Base-by-base conservation (phyloP, 37 sponge, comb jelly and placozoan genomes). In the Oopsacas minuta region DNA sequence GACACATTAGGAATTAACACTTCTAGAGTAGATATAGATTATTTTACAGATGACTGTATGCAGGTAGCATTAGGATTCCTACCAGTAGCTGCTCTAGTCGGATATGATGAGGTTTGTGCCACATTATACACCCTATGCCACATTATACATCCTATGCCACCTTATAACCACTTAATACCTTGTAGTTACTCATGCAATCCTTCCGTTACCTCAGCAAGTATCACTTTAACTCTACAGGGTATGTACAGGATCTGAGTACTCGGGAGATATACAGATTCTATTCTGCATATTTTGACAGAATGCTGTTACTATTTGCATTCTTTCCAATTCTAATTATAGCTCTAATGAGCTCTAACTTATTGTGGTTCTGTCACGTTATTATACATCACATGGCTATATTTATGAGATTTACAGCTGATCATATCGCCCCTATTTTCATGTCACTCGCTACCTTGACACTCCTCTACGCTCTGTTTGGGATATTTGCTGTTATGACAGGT, bases 401-500 rank as follows among this genome's bases (percentile, higher is more conserved):
- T 34, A 61, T 12, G 17, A 61, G 75, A 12, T 61, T 61, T 34
- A 3, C 75, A 3, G 75, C 22, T 61, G 75, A 61, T 34, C 75
- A 61, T 34, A 61, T 61, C 3, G 30, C 75, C 5, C 75, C 75
- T 12, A 3, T 61, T 32, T 61, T 61, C 30, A 61, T 61, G 7
- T 61, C 75, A 3, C 75, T 61, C 75, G 75, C 75, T 34, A 61
- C 75, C 30, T 3, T 61, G 75, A 61, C 75, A 12, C 75, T 61
- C 75, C 75, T 61, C 7, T 61, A 61, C 75, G 75, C 75, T 3
- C 75, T 61, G 1, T 12, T 61, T 34, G 75, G 75, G 20, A 61
- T 61, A 25, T 61, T 61, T 34, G 7, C 75, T 34, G 91, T 91
- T 17, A 91, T 91, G 91, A 88, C 89, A 85, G 91, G 89, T 35